These are phyloP conservation scores for Rhincodon typus DNA, from an alignment of 2,797 vertebrate genomes.

Conservation along the genomic window DNA sequence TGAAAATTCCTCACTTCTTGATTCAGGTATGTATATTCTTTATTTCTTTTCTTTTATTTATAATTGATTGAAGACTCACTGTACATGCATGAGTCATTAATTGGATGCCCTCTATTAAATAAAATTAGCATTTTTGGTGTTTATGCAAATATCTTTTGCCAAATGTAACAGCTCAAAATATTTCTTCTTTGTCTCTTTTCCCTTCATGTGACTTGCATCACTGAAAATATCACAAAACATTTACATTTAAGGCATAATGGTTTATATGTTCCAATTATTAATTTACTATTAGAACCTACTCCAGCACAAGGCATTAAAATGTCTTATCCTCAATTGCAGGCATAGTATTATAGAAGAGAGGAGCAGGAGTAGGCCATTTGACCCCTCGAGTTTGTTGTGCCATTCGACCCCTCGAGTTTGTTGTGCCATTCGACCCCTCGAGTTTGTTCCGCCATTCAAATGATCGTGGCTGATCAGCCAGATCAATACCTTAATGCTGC, in stretches of 20 bases:
- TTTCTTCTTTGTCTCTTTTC: not conserved
- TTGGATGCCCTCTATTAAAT: not conserved
- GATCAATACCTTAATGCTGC: too few relatives aligned
- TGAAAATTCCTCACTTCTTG: constrained; percentile 73
- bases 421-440: too few relatives aligned
- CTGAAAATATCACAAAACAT: not conserved
- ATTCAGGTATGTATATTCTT: constrained; percentile 65
- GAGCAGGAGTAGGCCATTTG: too few relatives aligned
- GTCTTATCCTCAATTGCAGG: not conserved
- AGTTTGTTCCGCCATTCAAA: too few relatives aligned
- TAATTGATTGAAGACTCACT: not conserved
- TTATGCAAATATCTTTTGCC: not conserved
- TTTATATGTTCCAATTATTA: not conserved
- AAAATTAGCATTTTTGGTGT: not conserved
- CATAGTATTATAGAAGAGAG: not conserved
- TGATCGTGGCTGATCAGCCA: too few relatives aligned
- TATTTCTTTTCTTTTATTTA: not conserved
- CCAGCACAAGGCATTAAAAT: not conserved
- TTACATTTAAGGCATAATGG: not conserved
- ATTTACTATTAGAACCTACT: not conserved
- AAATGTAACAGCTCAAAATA: not conserved
- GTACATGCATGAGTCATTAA: not conserved
- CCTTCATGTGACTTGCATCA: not conserved
- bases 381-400: too few relatives aligned
- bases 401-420: too few relatives aligned